These are phyloP conservation scores for Agrochola circellaris DNA, from an alignment of 2,888 invertebrate genomes.

Conservation along the genomic window DNA sequence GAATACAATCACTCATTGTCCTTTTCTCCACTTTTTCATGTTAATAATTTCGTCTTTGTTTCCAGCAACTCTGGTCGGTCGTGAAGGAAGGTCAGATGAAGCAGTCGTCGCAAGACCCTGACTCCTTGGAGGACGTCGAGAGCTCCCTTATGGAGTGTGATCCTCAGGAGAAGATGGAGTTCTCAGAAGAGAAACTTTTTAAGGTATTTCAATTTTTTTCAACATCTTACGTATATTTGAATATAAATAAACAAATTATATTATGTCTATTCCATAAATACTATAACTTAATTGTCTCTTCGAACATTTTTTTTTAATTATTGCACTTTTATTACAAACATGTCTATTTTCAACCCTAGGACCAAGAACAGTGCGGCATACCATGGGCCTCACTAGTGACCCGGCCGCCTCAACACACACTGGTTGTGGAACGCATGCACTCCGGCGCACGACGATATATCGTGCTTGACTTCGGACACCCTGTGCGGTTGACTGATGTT, in stretches of 20 bases:
- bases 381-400: conserved; percentile 95
- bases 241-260: neutral
- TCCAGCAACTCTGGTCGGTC: conserved; percentile 82
- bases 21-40: neutral
- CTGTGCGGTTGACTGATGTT: conserved; percentile 96
- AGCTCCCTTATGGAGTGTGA: conserved; percentile 88
- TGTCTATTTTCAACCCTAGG: conserved; percentile 69
- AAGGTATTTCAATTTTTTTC: conserved; percentile 71
- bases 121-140: conserved; percentile 85
- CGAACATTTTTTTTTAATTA: neutral
- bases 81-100: conserved; percentile 85
- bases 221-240: too few relatives aligned
- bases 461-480: conserved; percentile 97
- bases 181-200: conserved; percentile 83
- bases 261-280: neutral
- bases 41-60: conserved; percentile 4
- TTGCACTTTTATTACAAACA: neutral
- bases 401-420: conserved; percentile 95
- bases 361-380: conserved; percentile 87
- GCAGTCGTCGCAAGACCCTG: conserved; percentile 84
- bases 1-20: neutral
- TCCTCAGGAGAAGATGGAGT: conserved; percentile 84
- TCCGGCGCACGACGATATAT: conserved; percentile 98
- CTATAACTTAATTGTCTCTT: neutral
- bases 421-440: conserved; percentile 98